These are phyloP conservation scores for Crematogaster levior DNA, from an alignment of 2,888 invertebrate species.

Conservation along the genomic window DNA sequence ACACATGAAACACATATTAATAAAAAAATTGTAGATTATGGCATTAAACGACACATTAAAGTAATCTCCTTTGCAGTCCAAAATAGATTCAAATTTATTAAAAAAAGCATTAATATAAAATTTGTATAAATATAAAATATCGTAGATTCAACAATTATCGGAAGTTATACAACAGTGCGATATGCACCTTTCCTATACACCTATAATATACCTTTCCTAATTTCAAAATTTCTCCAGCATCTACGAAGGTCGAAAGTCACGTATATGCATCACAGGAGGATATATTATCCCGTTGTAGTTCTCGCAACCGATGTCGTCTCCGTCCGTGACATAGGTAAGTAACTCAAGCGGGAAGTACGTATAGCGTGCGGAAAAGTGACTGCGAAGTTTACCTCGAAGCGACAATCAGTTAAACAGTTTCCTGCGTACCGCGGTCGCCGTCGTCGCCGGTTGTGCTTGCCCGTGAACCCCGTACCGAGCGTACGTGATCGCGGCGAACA, in stretches of 20 bases:
- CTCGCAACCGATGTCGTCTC: conserved; percentile 39
- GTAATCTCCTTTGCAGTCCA: background rate
- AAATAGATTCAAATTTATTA: background rate
- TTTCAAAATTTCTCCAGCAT: conserved; percentile 14
- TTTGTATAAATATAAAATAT: background rate
- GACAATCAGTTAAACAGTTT: conserved; percentile 80
- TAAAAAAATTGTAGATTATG: background rate
- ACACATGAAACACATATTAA: background rate
- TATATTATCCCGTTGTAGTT: conserved; percentile 43
- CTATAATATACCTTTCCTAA: background rate
- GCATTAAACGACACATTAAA: background rate
- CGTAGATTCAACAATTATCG: background rate
- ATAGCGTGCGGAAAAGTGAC: conserved; percentile 75
- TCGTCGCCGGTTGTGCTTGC: conserved; percentile 53
- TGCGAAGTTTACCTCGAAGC: conserved; percentile 75
- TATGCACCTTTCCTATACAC: too few relatives aligned
- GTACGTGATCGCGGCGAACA: conserved; percentile 52
- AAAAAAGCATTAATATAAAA: background rate
- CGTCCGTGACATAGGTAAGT: conserved; percentile 70
- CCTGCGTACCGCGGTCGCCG: conserved; percentile 65
- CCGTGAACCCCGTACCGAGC: conserved; percentile 59
- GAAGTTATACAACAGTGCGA: background rate
- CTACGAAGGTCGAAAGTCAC: background rate
- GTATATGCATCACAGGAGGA: background rate
- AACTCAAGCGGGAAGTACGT: conserved; percentile 72